Conservation (phyloP, 92 coral and sea anemone species). For the Meandrina meandrites region DNA sequence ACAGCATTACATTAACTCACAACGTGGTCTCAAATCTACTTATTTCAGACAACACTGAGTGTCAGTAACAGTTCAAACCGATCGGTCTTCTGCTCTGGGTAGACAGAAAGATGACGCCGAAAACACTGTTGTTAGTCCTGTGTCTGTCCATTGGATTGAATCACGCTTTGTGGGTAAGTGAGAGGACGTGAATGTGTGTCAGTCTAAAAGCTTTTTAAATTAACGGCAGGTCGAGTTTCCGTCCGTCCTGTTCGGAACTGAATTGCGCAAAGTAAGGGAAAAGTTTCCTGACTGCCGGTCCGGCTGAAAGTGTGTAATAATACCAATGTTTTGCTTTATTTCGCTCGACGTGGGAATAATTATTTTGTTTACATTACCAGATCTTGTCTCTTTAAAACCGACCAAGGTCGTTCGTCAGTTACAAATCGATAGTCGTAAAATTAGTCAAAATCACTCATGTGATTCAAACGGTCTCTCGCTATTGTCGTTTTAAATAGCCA, state of each 20-base stretch:
- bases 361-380: not conserved
- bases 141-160: not conserved
- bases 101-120: constrained; percentile 25
- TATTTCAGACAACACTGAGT: not conserved
- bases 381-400: not conserved
- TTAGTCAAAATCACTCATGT: not conserved
- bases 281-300: not conserved
- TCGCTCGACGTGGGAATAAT: not conserved
- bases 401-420: not conserved
- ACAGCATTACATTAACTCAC: constrained; percentile 19
- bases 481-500: not conserved
- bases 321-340: not conserved
- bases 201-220: not conserved
- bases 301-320: not conserved
- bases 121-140: not conserved
- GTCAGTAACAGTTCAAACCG: not conserved
- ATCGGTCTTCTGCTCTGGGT: not conserved
- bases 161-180: constrained; percentile 7
- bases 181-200: not conserved
- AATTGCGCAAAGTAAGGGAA: not conserved
- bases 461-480: constrained; percentile 1
- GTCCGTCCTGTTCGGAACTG: constrained; percentile 6
- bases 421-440: not conserved
- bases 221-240: not conserved
- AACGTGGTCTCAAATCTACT: not conserved